Conservation (phyloP, 1,140 invertebrate genomes). For the Halesus radiatus region DNA sequence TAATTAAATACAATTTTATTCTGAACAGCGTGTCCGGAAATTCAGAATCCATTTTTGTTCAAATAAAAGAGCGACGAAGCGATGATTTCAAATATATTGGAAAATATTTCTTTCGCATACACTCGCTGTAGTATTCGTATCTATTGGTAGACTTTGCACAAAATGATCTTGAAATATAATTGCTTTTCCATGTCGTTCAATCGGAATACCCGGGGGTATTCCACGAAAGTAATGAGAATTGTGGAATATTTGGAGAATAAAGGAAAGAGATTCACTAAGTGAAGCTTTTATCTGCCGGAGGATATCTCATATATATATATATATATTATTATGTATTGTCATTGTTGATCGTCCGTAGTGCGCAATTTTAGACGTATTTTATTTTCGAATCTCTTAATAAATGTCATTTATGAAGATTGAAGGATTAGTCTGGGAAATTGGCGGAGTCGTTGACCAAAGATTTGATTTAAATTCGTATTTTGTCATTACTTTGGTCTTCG, state of each 20-base stretch:
- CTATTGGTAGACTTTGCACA: conserved; percentile 16
- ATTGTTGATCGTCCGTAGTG: conserved; percentile 16
- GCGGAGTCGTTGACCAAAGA: conserved; percentile 13
- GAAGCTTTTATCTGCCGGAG: conserved; percentile 6
- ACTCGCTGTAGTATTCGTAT: background rate
- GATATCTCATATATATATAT: conserved; percentile 19
- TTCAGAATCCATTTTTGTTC: too few species aligned
- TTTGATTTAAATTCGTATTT: conserved; percentile 6
- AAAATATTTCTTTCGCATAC: conserved; percentile 1
- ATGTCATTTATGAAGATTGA: conserved; percentile 36
- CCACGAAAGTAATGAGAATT: conserved; percentile 26
- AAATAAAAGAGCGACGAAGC: background rate
- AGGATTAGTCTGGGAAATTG: conserved; percentile 32
- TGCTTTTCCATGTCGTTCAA: conserved; percentile 38
- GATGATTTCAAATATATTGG: conserved; percentile 3
- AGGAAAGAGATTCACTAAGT: conserved; percentile 4
- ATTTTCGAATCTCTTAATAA: conserved; percentile 29
- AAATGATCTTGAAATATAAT: conserved; percentile 40
- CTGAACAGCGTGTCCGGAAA: too few species aligned
- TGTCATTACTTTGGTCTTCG: background rate
- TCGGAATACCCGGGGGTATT: conserved; percentile 25
- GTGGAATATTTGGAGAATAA: conserved; percentile 18
- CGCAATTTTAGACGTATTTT: conserved; percentile 5
- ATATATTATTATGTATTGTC: background rate
- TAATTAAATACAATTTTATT: too few species aligned